A percentile compares a stretch with the other conserved stretches of the same genome.
phyloP scores from a whole-genome alignment of 2,113 vertebrate species.

The Pterocles orientalis region DNA sequence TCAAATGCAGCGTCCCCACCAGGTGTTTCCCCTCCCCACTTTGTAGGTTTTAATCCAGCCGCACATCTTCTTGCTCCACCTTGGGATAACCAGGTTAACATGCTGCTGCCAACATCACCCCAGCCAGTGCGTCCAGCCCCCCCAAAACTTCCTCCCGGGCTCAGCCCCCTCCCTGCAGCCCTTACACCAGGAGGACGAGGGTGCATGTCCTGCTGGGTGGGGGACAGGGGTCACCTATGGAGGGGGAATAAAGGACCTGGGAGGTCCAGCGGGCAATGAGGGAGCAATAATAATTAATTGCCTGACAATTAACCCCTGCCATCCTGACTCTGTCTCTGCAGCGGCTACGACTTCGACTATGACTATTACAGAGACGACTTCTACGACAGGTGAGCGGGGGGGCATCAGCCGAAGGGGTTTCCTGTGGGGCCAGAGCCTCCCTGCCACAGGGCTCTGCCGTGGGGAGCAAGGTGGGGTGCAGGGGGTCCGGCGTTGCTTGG shows the following conservation, averaged over 20 bases:
- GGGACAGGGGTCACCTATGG: too few relatives aligned
- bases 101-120: neutral
- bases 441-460: accelerated
- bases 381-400: slow-evolving; percentile 86
- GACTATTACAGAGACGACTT: slow-evolving; percentile 91
- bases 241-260: neutral
- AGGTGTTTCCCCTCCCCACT: neutral
- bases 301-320: neutral
- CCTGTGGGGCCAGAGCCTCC: neutral
- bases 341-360: slow-evolving; percentile 89
- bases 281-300: neutral
- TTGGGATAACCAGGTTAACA: neutral
- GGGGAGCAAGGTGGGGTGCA: neutral
- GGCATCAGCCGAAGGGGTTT: neutral
- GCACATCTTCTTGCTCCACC: neutral
- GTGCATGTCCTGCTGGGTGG: neutral
- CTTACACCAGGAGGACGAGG: accelerated
- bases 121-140: neutral
- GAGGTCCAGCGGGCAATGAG: neutral
- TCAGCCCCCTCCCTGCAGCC: neutral
- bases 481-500: accelerated
- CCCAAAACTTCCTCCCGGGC: accelerated
- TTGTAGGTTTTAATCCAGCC: neutral
- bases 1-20: neutral
- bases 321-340: slow-evolving; percentile 72